A percentile compares a stretch with the other conserved stretches of the same genome.
These are phyloP conservation scores for Lepilemur septentrionalis DNA, from an alignment of 2,797 vertebrate genomes.

Conservation along the genomic window DNA sequence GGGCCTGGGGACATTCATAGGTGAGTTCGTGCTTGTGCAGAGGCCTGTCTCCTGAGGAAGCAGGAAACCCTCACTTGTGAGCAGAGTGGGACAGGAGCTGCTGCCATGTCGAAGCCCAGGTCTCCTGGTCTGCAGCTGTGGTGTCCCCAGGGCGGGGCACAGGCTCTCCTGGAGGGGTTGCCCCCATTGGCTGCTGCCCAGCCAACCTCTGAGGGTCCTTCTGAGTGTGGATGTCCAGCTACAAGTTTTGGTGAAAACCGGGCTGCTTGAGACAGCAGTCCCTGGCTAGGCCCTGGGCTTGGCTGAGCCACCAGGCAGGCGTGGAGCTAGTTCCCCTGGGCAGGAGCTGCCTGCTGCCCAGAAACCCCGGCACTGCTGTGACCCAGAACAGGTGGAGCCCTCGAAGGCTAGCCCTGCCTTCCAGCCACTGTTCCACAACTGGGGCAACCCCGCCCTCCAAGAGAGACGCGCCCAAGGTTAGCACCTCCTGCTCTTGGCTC, in stretches of 20 bases:
- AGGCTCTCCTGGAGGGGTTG: rapidly evolving
- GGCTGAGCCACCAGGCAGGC: not conserved
- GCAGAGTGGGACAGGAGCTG: not conserved
- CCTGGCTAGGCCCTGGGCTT: not conserved
- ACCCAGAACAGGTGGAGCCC: not conserved
- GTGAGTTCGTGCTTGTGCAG: rapidly evolving
- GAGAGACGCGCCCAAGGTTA: rapidly evolving
- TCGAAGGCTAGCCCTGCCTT: not conserved
- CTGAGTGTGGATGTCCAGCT: not conserved
- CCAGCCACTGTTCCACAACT: rapidly evolving
- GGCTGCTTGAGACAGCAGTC: not conserved
- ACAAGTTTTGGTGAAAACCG: not conserved
- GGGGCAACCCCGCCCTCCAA: not conserved
- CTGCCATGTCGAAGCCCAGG: not conserved
- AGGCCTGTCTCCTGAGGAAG: not conserved
- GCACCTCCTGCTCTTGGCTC: not conserved
- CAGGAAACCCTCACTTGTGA: no score
- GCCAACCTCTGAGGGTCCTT: no score
- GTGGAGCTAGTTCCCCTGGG: not conserved
- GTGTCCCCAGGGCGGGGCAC: not conserved
- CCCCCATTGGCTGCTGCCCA: not conserved
- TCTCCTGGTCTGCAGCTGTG: not conserved
- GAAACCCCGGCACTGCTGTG: not conserved
- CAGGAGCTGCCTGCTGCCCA: not conserved
- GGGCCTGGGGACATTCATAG: not conserved